Conservation (phyloP, 2,797 vertebrate species). For the Poecilia wingei region DNA sequence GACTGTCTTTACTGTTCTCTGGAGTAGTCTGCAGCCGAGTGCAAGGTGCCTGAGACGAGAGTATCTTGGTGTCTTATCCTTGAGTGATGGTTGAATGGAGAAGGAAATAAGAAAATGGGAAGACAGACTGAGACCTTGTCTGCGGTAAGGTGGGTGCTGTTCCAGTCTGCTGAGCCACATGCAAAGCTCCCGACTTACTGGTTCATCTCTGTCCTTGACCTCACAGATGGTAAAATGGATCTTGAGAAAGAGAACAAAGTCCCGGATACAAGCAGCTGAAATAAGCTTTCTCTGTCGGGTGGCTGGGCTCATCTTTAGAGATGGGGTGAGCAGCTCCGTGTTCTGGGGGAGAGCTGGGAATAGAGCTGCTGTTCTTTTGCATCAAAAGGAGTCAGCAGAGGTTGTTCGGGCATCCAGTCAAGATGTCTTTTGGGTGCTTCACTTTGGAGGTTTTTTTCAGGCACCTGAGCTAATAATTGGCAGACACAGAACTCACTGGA, state of each 20-base stretch:
- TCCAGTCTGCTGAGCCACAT: neutral
- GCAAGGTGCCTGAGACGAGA: neutral
- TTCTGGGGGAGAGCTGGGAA: neutral
- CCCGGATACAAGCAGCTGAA: neutral
- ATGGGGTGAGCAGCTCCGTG: neutral
- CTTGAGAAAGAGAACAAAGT: neutral
- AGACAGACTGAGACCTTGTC: neutral
- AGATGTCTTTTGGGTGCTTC: neutral
- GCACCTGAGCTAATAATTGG: neutral
- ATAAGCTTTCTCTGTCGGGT: neutral
- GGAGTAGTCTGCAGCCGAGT: neutral
- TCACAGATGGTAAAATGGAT: neutral
- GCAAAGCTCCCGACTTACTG: neutral
- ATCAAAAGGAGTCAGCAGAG: neutral
- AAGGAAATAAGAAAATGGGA: neutral
- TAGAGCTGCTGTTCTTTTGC: neutral
- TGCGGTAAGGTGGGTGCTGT: neutral
- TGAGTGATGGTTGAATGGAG: neutral
- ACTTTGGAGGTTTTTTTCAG: neutral
- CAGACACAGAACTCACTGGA: neutral
- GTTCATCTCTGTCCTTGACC: neutral
- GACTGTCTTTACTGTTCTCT: neutral
- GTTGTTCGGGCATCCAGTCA: neutral
- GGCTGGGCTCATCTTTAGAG: neutral
- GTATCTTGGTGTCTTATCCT: neutral